Conservation (phyloP, 2,797 vertebrate species). For the Pseudochromis fuscus region DNA sequence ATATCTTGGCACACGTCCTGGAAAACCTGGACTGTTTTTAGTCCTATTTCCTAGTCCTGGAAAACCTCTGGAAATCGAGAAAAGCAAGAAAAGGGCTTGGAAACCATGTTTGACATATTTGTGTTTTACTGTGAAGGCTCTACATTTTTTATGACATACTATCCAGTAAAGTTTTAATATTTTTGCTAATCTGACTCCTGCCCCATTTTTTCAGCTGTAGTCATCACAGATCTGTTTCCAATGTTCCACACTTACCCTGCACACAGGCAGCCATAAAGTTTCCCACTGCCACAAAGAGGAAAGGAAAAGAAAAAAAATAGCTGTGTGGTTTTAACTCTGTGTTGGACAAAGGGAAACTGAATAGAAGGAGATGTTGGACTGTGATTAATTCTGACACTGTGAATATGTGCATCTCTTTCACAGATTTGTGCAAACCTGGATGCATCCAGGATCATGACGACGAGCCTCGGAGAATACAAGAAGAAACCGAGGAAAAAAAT, state of each 20-base stretch:
- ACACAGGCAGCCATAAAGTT: conserved; percentile 56
- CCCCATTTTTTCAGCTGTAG: conserved; percentile 20
- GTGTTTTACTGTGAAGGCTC: too few relatives aligned
- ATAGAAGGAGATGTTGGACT: conserved; percentile 22
- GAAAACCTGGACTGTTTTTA: too few relatives aligned
- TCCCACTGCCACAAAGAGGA: conserved; percentile 27
- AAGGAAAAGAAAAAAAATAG: conserved; percentile 43
- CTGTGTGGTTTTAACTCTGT: conserved; percentile 13
- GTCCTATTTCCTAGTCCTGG: too few relatives aligned
- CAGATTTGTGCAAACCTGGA: conserved; percentile 98
- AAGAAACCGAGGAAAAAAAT: conserved; percentile 88
- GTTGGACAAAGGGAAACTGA: neutral
- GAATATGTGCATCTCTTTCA: conserved; percentile 40
- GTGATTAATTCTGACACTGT: neutral
- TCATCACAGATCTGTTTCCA: conserved; percentile 62
- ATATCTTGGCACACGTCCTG: too few relatives aligned
- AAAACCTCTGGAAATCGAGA: too few relatives aligned
- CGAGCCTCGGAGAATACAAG: conserved; percentile 80
- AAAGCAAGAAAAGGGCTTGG: too few relatives aligned
- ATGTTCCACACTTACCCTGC: conserved; percentile 57
- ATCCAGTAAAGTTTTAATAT: too few relatives aligned
- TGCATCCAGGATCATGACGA: conserved; percentile 91
- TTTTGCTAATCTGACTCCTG: conserved; percentile 20
- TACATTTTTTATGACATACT: too few relatives aligned
- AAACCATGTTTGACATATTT: too few relatives aligned